Conservation (phyloP, 23 tunicate species). For the Trididemnum clinides region DNA sequence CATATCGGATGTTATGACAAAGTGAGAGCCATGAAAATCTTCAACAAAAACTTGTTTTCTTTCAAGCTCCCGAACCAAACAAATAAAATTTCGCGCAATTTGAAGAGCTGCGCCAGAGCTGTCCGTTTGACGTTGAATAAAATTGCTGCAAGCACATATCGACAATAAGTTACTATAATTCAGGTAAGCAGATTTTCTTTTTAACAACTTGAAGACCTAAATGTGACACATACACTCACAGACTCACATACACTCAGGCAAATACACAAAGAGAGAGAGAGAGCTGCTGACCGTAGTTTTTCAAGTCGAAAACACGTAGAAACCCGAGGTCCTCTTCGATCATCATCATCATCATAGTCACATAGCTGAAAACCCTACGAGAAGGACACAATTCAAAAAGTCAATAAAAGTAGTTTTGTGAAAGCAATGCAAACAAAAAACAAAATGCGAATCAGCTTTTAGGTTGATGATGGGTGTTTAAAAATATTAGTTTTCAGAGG, state of each 20-base stretch:
- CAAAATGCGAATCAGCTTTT: no score
- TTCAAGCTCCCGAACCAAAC: conserved; percentile 45
- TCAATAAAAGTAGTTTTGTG: not conserved
- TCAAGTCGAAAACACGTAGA: no score
- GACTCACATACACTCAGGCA: no score
- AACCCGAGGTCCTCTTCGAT: no score
- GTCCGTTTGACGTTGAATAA: not conserved
- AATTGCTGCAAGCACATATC: conserved; percentile 1
- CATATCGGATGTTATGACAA: conserved; percentile 7
- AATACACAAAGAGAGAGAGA: no score
- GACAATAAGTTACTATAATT: no score
- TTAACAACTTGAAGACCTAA: no score
- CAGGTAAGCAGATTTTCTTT: no score
- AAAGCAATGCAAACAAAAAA: not conserved
- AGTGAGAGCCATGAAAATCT: conserved; percentile 44
- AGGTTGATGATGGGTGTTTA: no score
- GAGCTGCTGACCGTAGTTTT: no score
- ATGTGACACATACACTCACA: no score
- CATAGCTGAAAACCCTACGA: not conserved
- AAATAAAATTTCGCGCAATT: conserved; percentile 25
- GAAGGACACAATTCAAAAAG: not conserved
- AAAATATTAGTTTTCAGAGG: no score
- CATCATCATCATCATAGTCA: not conserved
- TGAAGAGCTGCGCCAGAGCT: conserved; percentile 11
- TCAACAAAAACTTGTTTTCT: conserved; percentile 18